phyloP scores from a whole-genome alignment of 2,888 invertebrate genomes.

The Drosophila incognita region DNA sequence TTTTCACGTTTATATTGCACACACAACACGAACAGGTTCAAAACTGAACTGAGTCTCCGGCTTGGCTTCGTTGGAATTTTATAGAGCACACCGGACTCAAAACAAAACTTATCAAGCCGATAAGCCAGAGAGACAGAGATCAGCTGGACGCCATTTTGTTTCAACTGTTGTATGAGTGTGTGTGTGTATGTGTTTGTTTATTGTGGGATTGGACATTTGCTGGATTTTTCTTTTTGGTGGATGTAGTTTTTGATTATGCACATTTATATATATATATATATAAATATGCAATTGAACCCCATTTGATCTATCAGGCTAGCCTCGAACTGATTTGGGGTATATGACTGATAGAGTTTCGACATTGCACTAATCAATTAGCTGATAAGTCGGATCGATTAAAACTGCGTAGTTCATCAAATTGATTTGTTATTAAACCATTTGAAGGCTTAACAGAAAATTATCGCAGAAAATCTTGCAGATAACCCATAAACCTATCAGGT shows the following conservation, averaged over 20 bases:
- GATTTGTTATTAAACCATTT: conserved; percentile 4
- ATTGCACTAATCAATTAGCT: conserved; percentile 16
- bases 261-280: background rate
- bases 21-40: conserved; percentile 56
- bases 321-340: conserved; percentile 17
- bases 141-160: conserved; percentile 62
- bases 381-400: conserved; percentile 41
- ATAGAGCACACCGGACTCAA: conserved; percentile 50
- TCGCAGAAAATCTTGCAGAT: background rate
- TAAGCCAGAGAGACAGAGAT: conserved; percentile 58
- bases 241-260: conserved; percentile 23
- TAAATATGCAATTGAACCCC: conserved; percentile 19
- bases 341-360: conserved; percentile 31
- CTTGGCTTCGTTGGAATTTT: conserved; percentile 46
- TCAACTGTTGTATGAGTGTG: conserved; percentile 1
- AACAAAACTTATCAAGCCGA: conserved; percentile 27
- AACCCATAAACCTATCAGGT: conserved; percentile 5
- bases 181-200: conserved; percentile 7
- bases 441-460: conserved; percentile 30
- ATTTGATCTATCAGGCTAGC: conserved; percentile 14
- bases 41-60: conserved; percentile 61
- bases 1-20: conserved; percentile 30
- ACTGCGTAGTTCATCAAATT: conserved; percentile 44
- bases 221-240: conserved; percentile 32
- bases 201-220: conserved; percentile 9